Conservation (phyloP, 2,113 vertebrate genomes). For the Macquaria ambigua region DNA sequence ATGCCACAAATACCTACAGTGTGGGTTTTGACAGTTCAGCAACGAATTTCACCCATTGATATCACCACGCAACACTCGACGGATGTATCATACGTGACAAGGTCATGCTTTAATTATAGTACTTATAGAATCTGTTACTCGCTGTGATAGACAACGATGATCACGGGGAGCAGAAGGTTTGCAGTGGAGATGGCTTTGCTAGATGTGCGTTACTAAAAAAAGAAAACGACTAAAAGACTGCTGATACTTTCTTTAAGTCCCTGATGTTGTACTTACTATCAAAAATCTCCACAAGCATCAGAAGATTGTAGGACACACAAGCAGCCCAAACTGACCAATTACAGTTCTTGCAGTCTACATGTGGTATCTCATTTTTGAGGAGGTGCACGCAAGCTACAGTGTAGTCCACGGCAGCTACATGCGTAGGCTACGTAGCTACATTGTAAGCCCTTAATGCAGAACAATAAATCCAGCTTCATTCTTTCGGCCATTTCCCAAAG, state of each 20-base stretch:
- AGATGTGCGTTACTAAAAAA: too few relatives aligned
- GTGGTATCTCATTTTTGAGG: not conserved
- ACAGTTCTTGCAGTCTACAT: not conserved
- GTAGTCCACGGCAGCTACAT: too few relatives aligned
- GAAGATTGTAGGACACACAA: not conserved
- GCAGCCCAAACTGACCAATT: not conserved
- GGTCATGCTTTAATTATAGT: slow-evolving; percentile 5
- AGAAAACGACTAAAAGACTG: not conserved
- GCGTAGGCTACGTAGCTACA: not conserved
- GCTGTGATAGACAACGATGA: not conserved
- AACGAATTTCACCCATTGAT: not conserved
- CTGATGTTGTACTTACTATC: not conserved
- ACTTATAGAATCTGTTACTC: not conserved
- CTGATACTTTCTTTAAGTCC: not conserved
- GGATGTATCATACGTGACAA: not conserved
- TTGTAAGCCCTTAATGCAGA: not conserved
- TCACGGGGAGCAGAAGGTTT: not conserved
- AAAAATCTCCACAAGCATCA: not conserved
- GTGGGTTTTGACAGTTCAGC: not conserved
- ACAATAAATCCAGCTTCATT: not conserved
- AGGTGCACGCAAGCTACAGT: not conserved
- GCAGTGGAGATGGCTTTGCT: not conserved
- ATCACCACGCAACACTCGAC: not conserved
- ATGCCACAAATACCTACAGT: not conserved
- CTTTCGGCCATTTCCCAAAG: not conserved